phyloP scores from a whole-genome alignment of 1,140 invertebrate genomes.

The Plodia interpunctella region DNA sequence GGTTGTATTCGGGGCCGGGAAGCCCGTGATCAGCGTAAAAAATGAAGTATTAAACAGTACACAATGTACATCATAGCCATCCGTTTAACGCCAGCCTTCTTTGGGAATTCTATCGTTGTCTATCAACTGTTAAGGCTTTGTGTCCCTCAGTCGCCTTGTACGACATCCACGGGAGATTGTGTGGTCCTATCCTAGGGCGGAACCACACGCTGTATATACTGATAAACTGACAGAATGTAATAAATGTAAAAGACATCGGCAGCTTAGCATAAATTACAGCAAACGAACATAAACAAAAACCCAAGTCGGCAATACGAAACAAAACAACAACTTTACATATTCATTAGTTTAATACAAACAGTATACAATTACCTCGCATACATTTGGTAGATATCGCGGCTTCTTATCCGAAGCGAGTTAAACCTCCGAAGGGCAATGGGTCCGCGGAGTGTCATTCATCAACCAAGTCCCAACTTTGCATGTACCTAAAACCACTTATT shows the following conservation, averaged over 20 bases:
- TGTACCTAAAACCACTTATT: conserved; percentile 72
- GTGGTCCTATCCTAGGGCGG: too few relatives aligned
- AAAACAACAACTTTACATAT: conserved; percentile 57
- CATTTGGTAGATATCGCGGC: conserved; percentile 70
- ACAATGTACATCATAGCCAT: too few relatives aligned
- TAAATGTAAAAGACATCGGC: background rate
- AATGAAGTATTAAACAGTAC: too few relatives aligned
- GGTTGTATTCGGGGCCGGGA: too few relatives aligned
- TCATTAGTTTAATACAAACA: conserved; percentile 51
- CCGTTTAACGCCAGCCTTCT: too few relatives aligned
- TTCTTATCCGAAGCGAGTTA: conserved; percentile 75
- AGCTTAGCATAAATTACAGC: conserved; percentile 6
- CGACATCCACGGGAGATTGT: too few relatives aligned
- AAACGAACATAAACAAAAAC: conserved; percentile 31
- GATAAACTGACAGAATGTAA: background rate
- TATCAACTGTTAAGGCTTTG: too few relatives aligned
- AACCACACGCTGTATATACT: too few relatives aligned
- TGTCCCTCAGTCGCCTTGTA: too few relatives aligned
- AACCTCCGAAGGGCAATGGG: conserved; percentile 75
- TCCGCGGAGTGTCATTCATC: conserved; percentile 75
- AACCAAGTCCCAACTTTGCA: conserved; percentile 70
- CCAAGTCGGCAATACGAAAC: conserved; percentile 32
- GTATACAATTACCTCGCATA: conserved; percentile 44
- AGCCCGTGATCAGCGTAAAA: too few relatives aligned
- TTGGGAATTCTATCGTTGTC: too few relatives aligned